These are phyloP conservation scores for Lasiurus borealis DNA, from an alignment of 2,113 vertebrate genomes.

Conservation along the genomic window DNA sequence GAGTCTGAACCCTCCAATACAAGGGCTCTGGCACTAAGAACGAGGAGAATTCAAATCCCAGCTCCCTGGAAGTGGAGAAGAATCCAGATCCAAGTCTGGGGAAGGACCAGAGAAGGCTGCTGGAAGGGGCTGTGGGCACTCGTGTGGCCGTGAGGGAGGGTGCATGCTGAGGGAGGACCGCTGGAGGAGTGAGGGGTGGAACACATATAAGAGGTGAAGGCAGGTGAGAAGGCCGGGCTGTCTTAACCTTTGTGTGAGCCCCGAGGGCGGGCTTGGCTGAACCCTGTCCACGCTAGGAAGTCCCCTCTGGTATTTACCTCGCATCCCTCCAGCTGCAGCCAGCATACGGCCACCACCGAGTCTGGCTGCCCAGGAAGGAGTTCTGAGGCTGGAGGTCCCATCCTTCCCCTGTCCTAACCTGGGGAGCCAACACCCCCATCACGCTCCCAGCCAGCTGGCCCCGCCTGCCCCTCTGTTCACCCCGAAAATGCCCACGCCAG, in stretches of 20 bases:
- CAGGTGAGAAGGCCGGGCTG: neutral
- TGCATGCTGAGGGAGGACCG: neutral
- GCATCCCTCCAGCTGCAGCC: neutral
- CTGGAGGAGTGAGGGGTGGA: neutral
- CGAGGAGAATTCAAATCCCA: neutral
- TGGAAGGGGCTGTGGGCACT: neutral
- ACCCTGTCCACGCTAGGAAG: neutral
- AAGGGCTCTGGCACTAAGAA: neutral
- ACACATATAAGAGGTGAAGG: neutral
- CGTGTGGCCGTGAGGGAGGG: neutral
- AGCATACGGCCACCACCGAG: neutral
- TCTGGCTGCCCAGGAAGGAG: neutral
- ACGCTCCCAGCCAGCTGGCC: neutral
- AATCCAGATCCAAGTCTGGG: neutral
- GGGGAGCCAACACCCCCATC: neutral
- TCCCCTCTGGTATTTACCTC: neutral
- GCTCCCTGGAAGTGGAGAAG: neutral
- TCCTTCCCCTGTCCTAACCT: neutral
- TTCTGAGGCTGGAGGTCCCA: neutral
- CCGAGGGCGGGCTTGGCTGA: neutral
- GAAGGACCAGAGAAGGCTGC: neutral
- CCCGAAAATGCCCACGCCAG: constrained; percentile 20
- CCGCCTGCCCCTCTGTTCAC: neutral
- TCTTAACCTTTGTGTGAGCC: neutral
- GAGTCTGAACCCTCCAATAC: neutral